Evolutionary conservation across 2,888 invertebrate genomes (phyloP).

Genomic region (Sisyra terminalis): DNA sequence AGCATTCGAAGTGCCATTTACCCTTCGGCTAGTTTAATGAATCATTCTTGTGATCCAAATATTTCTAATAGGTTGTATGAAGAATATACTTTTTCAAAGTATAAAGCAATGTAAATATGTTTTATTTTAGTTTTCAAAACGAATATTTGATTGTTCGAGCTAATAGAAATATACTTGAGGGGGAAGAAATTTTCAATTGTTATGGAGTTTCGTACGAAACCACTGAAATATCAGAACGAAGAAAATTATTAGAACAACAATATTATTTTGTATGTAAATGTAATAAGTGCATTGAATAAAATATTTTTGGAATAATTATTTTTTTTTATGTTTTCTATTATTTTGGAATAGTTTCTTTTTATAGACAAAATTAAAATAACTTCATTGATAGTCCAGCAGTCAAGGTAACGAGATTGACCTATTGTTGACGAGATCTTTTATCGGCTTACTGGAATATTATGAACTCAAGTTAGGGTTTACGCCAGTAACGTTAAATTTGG

Average conservation of each 20-base stretch:
- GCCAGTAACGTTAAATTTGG: too few species aligned
- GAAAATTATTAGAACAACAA: slow-evolving; percentile 41
- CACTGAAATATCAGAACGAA: slow-evolving; percentile 40
- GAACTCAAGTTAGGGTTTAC: too few species aligned
- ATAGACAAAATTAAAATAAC: too few species aligned
- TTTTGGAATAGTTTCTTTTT: too few species aligned
- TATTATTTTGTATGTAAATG: slow-evolving; percentile 73
- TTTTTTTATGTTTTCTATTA: too few species aligned
- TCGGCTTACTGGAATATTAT: too few species aligned
- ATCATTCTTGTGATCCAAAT: slow-evolving; percentile 80
- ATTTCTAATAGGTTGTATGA: slow-evolving; percentile 47
- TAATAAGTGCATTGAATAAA: slow-evolving; percentile 8
- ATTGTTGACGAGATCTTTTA: too few species aligned
- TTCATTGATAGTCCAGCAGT: too few species aligned
- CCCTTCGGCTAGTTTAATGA: slow-evolving; percentile 78
- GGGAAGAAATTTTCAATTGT: slow-evolving; percentile 67
- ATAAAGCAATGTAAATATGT: not conserved
- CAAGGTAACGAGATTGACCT: too few species aligned
- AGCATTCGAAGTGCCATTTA: slow-evolving; percentile 52
- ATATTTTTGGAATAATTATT: too few species aligned
- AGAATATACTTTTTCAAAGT: not conserved
- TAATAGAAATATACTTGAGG: slow-evolving; percentile 38
- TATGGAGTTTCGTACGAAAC: slow-evolving; percentile 65
- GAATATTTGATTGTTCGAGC: slow-evolving; percentile 54
- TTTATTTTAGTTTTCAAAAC: slow-evolving; percentile 43